Base-by-base conservation (phyloP, 2,888 invertebrate species). In the Imbricaverruca yamaguchii region DNA sequence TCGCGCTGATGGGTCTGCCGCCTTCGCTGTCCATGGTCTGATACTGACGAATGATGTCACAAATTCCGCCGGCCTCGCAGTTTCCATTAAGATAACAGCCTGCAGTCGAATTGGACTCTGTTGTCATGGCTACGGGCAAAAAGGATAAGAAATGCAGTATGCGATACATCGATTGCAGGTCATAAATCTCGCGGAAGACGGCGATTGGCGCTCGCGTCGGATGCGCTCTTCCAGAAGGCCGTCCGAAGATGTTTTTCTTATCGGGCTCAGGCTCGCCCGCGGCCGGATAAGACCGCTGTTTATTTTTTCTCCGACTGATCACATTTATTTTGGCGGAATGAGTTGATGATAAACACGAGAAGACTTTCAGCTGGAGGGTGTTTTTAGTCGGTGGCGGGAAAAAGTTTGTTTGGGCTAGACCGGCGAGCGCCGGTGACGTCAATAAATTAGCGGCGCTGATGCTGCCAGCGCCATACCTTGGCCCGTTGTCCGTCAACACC, bases 81-180 rank as follows among this genome's bases (percentile, higher is more conserved):
- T 74, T 74, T 74, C 74, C 74, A 74, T 74, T 74, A 74, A 74
- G 74, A 74, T 74, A 74, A 74, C 74, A 74, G 74, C 74, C 53
- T 74, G 39, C 74, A 13, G 74, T 74, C 53, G 74, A 74, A 25
- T 53, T 53, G 74, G 74, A 74, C 39, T 10, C 74, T n/a, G 74
- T 74, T 53, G 74, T 18, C 74, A 74, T 39, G 53, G 74, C 74
- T 18, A 25, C 74, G 18, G 74, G 53, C 74, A 74, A 74, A 74
- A 74, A 74, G 74, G 74, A 74, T 74, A 74, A 74, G 74, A 74
- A 53, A 53, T 53, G 74, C 53, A 74, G 74, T 53, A 74, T 53
- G 74, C 74, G 74, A 74, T 74, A 74, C 74, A 74, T 74, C 74
- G 74, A 74, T 74, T 13, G 74, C 7, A 39, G 39, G 74, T 10